Conservation (phyloP, 2,113 vertebrate species). For the Chaetura pelagica region DNA sequence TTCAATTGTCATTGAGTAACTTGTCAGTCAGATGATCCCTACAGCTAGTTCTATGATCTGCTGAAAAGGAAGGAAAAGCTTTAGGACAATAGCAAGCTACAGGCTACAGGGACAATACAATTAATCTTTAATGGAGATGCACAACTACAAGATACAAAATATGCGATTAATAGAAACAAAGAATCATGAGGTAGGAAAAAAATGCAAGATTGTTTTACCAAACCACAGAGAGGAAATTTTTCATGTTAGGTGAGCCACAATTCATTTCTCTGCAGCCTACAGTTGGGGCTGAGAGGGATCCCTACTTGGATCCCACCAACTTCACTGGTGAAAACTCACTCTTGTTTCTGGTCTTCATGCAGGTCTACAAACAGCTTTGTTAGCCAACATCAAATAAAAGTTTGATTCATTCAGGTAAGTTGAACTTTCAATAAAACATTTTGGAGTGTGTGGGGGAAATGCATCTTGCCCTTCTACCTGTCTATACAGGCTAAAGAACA, state of each 20-base stretch:
- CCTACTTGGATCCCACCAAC: background rate
- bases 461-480: background rate
- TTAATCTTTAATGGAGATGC: background rate
- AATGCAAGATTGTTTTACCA: background rate
- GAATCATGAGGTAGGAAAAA: background rate
- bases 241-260: background rate
- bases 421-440: background rate
- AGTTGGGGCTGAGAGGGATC: background rate
- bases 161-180: background rate
- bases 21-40: background rate
- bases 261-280: background rate
- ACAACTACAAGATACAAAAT: background rate
- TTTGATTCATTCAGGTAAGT: background rate
- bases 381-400: background rate
- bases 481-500: background rate
- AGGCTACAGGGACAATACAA: background rate
- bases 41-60: background rate
- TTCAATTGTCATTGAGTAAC: background rate
- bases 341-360: background rate
- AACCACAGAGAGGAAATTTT: background rate
- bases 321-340: background rate
- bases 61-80: background rate
- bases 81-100: background rate
- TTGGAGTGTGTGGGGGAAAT: fast-evolving
- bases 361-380: background rate